Evolutionary conservation across 2,797 vertebrate genomes (phyloP), one percentile per base, ranked within the genome.

Genomic region (Bufotes viridis): DNA sequence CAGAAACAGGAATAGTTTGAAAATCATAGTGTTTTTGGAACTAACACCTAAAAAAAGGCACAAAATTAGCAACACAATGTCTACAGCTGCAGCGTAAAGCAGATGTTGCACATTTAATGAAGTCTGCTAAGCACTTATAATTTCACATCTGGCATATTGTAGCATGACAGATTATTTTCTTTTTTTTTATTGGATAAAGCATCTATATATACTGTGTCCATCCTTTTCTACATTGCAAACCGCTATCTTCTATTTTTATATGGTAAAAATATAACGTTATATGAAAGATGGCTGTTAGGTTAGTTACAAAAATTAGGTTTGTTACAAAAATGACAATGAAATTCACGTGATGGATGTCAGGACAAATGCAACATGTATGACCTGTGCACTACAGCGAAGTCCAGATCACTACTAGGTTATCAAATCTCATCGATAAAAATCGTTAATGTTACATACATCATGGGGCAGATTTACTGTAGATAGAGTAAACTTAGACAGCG

Each of bases 21-120:
- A 83, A 89, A 89, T 87, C 88, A 79, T 89, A 89, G 88, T 26
- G 55, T 89, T 89, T 55, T 42, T 72, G 81, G 76, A 82, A 22
- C 84, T 78, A 82, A 72, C 53, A 84, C 84, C 88, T 87, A 89
- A 83, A 89, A 88, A 86, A 89, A 89, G 88, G 72, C 81, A 79
- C 60, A 7, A 24, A 83, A 83, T 83, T 87, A 89, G 88, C 85
- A 87, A 89, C 72, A 89, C 81, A 89, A 89, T 87, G 55, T 87
- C 84, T 89, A 78, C 88, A 89, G 88, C 88, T 89, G 88, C 85
- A 83, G 72, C 12, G 20, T 74, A 55, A 86, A 89, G 70, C 84
- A 89, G 88, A 89, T 89, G 88, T 79, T 83, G 29, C 63, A 65
- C 74, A 89, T 89, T 82, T 75, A 81, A 60, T 53, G 18, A 79